Conservation (phyloP, 2,797 vertebrate genomes). For the Decapterus maruadsi region DNA sequence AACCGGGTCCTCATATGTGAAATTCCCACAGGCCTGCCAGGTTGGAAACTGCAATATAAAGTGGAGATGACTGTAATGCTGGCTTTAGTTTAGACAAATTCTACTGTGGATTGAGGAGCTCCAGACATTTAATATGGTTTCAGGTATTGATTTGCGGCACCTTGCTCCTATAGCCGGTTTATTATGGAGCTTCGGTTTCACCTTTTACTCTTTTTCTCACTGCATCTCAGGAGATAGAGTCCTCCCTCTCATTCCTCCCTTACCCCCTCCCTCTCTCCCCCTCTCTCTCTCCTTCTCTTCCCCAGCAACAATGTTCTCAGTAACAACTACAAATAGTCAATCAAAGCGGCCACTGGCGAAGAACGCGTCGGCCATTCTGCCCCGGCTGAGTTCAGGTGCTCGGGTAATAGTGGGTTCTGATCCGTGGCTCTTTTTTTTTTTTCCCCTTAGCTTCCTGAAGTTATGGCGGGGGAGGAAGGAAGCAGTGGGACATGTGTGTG, state of each 20-base stretch:
- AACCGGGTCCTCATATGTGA: conserved; percentile 23
- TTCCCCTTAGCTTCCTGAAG: conserved; percentile 51
- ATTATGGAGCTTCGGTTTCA: conserved; percentile 79
- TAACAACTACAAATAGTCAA: conserved; percentile 62
- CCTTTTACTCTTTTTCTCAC: conserved; percentile 70
- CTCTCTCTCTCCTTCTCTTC: background rate
- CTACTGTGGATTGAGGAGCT: conserved; percentile 76
- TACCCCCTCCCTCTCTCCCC: background rate
- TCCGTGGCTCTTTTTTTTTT: conserved; percentile 8
- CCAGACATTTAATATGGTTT: conserved; percentile 84
- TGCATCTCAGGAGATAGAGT: conserved; percentile 60
- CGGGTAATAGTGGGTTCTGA: conserved; percentile 59
- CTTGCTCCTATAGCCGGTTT: conserved; percentile 74
- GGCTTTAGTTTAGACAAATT: conserved; percentile 80
- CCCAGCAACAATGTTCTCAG: conserved; percentile 49
- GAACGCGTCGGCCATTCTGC: conserved; percentile 38
- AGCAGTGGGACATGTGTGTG: background rate
- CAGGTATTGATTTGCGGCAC: conserved; percentile 78
- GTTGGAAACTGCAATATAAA: conserved; percentile 62
- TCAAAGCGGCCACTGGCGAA: conserved; percentile 54
- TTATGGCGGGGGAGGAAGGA: conserved; percentile 27
- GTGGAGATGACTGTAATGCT: conserved; percentile 64
- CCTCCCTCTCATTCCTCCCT: conserved; percentile 36
- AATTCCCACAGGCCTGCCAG: conserved; percentile 31
- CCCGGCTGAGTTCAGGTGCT: conserved; percentile 47